Conservation (phyloP, 2,797 vertebrate genomes). For the Halcyon badia region DNA sequence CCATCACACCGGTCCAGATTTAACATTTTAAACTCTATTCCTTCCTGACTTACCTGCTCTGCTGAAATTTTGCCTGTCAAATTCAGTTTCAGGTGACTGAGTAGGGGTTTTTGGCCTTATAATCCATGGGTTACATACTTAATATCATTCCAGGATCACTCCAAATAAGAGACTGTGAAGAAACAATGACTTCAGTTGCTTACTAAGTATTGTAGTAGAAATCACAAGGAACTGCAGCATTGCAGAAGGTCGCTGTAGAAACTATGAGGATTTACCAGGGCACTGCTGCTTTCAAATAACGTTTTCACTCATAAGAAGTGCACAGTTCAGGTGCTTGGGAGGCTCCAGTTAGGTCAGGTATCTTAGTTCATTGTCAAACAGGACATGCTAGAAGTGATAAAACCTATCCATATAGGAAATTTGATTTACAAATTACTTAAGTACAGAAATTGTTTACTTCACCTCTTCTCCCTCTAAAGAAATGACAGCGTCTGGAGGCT, state of each 20-base stretch:
- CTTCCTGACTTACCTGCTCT: not conserved
- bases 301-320: not conserved
- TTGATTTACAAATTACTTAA: not conserved
- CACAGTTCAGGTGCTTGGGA: not conserved
- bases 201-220: not conserved
- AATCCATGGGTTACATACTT: not conserved
- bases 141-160: not conserved
- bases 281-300: not conserved
- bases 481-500: not conserved
- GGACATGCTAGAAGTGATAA: not conserved
- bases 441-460: not conserved
- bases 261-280: not conserved
- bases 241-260: not conserved
- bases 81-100: not conserved
- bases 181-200: not conserved
- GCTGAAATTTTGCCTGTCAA: not conserved
- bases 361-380: not conserved
- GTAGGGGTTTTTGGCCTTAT: not conserved
- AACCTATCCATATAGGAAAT: not conserved
- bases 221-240: too few relatives aligned
- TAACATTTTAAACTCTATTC: not conserved
- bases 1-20: not conserved
- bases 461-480: not conserved
- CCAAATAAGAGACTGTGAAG: not conserved
- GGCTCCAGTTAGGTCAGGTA: not conserved